Conservation (phyloP, 2,113 vertebrate genomes). For the Ellobius talpinus region DNA sequence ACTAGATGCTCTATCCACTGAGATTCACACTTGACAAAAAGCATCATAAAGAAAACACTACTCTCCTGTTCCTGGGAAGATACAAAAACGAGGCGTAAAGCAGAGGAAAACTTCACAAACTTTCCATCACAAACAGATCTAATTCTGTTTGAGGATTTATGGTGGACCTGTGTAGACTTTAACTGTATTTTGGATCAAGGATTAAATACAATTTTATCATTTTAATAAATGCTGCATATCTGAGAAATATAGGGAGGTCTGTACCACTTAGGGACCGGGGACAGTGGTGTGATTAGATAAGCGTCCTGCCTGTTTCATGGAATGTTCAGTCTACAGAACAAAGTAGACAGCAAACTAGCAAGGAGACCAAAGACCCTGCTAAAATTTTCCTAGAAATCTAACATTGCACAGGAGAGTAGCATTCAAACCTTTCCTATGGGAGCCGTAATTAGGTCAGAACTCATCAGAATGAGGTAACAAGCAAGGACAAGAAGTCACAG, state of each 20-base stretch:
- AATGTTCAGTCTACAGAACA: neutral
- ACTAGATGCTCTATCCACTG: neutral
- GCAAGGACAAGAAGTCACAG: neutral
- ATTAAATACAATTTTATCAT: neutral
- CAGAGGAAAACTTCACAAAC: neutral
- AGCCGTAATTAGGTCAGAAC: neutral
- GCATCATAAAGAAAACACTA: neutral
- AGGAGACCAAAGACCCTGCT: neutral
- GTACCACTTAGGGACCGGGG: neutral
- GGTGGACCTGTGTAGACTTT: neutral
- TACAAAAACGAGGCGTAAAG: neutral
- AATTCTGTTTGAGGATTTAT: neutral
- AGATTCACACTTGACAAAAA: neutral
- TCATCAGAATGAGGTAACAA: neutral
- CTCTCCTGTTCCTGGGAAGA: neutral
- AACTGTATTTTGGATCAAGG: neutral
- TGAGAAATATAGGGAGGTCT: neutral
- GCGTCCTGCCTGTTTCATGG: neutral
- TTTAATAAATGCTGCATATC: neutral
- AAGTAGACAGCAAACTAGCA: neutral
- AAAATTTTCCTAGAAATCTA: neutral
- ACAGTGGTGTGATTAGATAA: accelerated
- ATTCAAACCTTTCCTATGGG: neutral
- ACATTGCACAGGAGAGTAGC: neutral
- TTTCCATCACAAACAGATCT: neutral